Percentiles rank a stretch among this genome's conserved stretches.
Evolutionary conservation across 1,140 invertebrate species (phyloP).

Genomic region (Drosophila paulistorum): DNA sequence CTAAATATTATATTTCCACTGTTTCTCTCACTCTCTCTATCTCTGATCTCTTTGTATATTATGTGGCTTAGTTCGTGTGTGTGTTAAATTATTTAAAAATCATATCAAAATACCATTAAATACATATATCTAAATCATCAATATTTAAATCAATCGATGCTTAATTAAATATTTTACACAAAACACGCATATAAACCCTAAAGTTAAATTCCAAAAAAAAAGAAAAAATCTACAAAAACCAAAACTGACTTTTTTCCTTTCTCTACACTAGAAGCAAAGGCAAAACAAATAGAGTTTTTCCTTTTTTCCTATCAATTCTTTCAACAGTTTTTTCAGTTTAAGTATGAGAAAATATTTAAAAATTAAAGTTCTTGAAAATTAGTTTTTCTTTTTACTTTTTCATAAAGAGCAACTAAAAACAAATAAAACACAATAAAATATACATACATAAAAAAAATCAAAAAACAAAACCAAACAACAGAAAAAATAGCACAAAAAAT

Average conservation of each 20-base stretch:
- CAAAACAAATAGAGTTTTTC: constrained; percentile 33
- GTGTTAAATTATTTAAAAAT: constrained; percentile 83
- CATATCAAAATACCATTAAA: constrained; percentile 46
- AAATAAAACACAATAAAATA: constrained; percentile 65
- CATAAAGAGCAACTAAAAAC: constrained; percentile 71
- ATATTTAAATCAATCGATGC: constrained; percentile 52
- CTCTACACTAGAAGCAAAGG: constrained; percentile 41
- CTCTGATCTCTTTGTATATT: constrained; percentile 27
- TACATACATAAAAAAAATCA: constrained; percentile 29
- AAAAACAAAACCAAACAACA: constrained; percentile 44
- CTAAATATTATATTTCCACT: not conserved
- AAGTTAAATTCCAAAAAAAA: constrained; percentile 18
- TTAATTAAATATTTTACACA: constrained; percentile 57
- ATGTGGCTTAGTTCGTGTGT: constrained; percentile 79
- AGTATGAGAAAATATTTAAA: constrained; percentile 35
- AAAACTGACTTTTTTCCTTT: constrained; percentile 37
- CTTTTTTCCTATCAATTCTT: constrained; percentile 37
- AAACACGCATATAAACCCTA: constrained; percentile 32
- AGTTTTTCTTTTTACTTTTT: constrained; percentile 52
- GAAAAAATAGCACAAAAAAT: constrained; percentile 35
- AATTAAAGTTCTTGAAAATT: constrained; percentile 33
- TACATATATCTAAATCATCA: constrained; percentile 50
- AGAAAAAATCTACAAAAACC: not conserved
- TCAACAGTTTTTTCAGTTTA: constrained; percentile 50
- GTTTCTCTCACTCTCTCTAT: not conserved